Evolutionary conservation across 2,797 vertebrate genomes (phyloP), one percentile per base, ranked within the genome.

Genomic region (Helarctos malayanus): DNA sequence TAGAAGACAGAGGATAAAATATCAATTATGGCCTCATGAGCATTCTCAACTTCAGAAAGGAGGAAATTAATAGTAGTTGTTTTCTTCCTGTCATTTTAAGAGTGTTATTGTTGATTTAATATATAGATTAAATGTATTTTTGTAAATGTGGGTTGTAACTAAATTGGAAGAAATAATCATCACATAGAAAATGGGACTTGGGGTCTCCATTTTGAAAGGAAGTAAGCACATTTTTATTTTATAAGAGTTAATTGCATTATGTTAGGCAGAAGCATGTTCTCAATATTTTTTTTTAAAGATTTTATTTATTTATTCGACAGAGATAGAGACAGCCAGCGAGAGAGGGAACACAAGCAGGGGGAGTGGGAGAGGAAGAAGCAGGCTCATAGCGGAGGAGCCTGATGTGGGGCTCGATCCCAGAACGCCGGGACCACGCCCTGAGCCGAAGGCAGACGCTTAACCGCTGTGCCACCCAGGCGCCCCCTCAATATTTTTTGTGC

Each of bases 211-310:
- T 78, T 73, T 73, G 27, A 87, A 87, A 94, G 41, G 32, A 83
- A 88, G n/a, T 73, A 63, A 93, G 41, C 7, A 47, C 49, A 84
- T 59, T 90, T 95, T 95, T 87, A 38, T 90, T 81, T 91, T 65
- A 61, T 9, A 78, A 52, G 13, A 80, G 19, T 69, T 89, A 47
- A 86, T 47, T 85, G 41, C 13, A n/a, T 41, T 11, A 76, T 76
- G 10, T 59, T 65, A 35, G 27, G 41, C 25, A 68, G 75, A 89
- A 35, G 16, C 3, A 35, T 19, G 32, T 89, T 91, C 18, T 69
- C 41, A 21, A 25, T 87, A 19, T 56, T 85, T 89, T 80, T 57
- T 35, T 35, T 35, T 35, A 3, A 35, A 35, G 35, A 35, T 35
- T 35, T 35, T 35, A 35, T 35, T 35, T 35, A 35, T 35, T 35